Evolutionary conservation across 2,888 invertebrate species (phyloP), one percentile per base, ranked within the genome.

Genomic region (Eupithecia dodoneata): DNA sequence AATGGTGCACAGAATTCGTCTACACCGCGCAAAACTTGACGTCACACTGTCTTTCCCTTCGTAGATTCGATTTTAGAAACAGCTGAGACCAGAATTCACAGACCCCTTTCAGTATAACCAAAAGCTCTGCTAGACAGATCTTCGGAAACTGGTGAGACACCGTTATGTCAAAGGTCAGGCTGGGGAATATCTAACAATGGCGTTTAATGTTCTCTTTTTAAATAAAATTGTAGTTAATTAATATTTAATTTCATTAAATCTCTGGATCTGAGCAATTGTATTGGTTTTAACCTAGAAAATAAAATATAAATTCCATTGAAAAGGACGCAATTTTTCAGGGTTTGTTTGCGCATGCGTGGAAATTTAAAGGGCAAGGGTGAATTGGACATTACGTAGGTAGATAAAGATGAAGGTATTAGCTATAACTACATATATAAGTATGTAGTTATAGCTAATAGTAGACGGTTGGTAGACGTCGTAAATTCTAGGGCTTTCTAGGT

Each of bases 11-110:
- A 30, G 5, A 70, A 47, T 18, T 47, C 70, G 70, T 70, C 70
- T 70, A 30, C 70, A n/a, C 45, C 45, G 5, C 70, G 44, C 70
- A 13, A 47, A 70, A n/a, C 47, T 12, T 47, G 47, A 47, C 45
- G 70, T 70, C n/a, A 70, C 45, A 70, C 70, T 70, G 70, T 47
- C 70, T 45, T 67, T 69, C n/a, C 47, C n/a, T 70, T 49, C 70
- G 30, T 49, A 18, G 45, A 70, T 70, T 70, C 70, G 47, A 70
- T 70, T 70, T 49, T 70, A 13, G 70, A 70, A 70, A 47, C 70
- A 70, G 70, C 70, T 70, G 70, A 70, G 70, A 47, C 70, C 70
- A 70, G n/a, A 70, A 45, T 13, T 10, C 47, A 5, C 47, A 18
- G 70, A 47, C 69, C 18, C 18, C 45, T 70, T 45, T 18, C 67